Percentiles rank a stretch among this genome's conserved stretches.
phyloP scores from a whole-genome alignment of 2,888 invertebrate species.

The Eutolmus rufibarbis region DNA sequence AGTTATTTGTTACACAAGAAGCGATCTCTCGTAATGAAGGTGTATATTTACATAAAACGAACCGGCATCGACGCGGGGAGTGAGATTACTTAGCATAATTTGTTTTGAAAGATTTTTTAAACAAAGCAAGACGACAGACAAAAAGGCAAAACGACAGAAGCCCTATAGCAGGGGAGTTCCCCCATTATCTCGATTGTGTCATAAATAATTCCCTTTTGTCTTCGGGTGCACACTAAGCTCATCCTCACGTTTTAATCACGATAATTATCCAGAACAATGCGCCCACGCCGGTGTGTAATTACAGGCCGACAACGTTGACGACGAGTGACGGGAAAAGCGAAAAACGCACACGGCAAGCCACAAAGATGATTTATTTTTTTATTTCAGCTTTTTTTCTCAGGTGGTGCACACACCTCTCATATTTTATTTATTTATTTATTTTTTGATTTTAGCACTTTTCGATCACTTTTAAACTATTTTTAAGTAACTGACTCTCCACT shows the following conservation, averaged over 20 bases:
- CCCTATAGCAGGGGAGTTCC: background rate
- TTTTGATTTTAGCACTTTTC: background rate
- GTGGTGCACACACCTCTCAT: background rate
- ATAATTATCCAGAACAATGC: conserved; percentile 26
- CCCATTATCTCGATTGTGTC: conserved; percentile 36
- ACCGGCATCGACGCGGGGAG: background rate
- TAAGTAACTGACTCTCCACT: background rate
- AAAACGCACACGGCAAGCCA: background rate
- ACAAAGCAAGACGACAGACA: background rate
- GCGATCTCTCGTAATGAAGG: background rate
- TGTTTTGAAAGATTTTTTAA: background rate
- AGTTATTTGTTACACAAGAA: background rate
- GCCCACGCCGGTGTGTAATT: conserved; percentile 18
- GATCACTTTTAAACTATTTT: background rate
- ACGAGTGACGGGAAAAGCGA: background rate
- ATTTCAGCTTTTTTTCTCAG: background rate
- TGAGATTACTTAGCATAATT: background rate
- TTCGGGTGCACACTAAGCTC: conserved; percentile 4
- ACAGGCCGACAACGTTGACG: background rate
- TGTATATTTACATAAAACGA: background rate
- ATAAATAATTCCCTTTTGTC: conserved; percentile 30
- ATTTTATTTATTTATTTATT: background rate
- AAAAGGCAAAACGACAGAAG: background rate
- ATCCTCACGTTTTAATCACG: conserved; percentile 34
- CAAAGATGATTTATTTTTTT: background rate